Percentiles rank a stretch among this genome's conserved stretches.
Conservation (phyloP, 2,797 vertebrate species). For the Mareca strepera region DNA sequence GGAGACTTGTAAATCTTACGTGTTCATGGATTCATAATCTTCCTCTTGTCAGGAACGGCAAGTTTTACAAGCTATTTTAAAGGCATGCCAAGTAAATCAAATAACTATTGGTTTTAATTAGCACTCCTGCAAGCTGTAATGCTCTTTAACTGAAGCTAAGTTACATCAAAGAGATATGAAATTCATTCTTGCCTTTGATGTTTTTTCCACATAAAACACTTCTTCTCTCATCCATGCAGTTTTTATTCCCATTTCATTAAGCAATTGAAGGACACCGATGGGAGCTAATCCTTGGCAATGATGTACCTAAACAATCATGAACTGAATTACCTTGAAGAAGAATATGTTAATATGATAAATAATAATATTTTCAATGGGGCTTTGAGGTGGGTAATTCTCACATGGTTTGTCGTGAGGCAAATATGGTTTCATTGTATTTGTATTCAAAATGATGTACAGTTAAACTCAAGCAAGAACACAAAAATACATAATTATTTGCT, state of each 20-base stretch:
- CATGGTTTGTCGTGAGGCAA: background rate
- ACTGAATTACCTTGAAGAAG: background rate
- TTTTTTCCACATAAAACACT: background rate
- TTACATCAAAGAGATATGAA: constrained; percentile 16
- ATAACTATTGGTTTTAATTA: constrained; percentile 36
- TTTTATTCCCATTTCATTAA: background rate
- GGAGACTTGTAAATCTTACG: background rate
- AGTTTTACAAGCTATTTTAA: constrained; percentile 21
- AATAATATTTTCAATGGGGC: background rate
- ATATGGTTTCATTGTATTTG: background rate
- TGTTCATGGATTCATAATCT: background rate
- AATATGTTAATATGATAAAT: background rate
- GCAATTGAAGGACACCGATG: background rate
- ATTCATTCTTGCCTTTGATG: constrained; percentile 30
- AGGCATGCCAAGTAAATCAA: background rate
- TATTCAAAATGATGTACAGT: background rate
- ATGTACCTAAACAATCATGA: background rate
- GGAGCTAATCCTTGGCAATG: background rate
- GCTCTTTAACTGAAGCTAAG: background rate
- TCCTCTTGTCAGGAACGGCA: background rate
- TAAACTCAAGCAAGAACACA: background rate
- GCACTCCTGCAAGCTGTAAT: background rate
- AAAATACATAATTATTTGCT: background rate
- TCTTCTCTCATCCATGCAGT: background rate
- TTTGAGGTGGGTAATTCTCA: background rate